Base-by-base conservation (phyloP, 2,888 invertebrate species). In the Drosophila limbata region DNA sequence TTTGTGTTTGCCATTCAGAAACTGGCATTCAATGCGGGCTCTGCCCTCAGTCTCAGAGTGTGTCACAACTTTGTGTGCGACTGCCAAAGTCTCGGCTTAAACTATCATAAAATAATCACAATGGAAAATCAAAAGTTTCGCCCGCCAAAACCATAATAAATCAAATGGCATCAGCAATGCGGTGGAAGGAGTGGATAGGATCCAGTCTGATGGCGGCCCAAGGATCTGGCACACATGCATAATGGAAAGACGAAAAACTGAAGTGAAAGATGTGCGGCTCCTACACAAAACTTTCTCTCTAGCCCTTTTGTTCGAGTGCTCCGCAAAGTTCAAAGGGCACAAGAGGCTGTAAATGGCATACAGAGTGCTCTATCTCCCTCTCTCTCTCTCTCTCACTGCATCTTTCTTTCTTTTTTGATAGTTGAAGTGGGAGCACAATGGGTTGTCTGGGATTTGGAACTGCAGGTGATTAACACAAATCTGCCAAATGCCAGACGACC, bases 41-140 rank as follows among this genome's bases (percentile, higher is more conserved):
- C 19, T 28, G 60, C 67, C 48, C 60, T 15, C 40, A 72, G 48
- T 15, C 35, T 61, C 15, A 4, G 21, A 55, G 56, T 37, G 48
- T 47, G 67, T 53, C 66, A 51, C 61, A 76, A 73, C 13, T 76
- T 73, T 63, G 6, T 61, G 52, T 59, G 52, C 33, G 42, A 52
- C 59, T 66, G 51, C 42, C 65, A 56, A 70, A 67, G 73, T 64
- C 77, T 70, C 52, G 59, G 77, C 83, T 69, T 77, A 74, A 83
- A 69, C 81, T 79, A 83, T 83, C 81, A 83, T 74, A 85, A 83
- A 83, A 85, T 86, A 78, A 80, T 83, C 88, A 84, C 84, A 83
- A 85, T 85, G 78, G 63, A 73, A 85, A 83, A 73, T 73, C 76
- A 83, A 83, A 84, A 84, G 73, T 88, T 88, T 80, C 47, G 66